Conservation (phyloP, 2,113 vertebrate genomes). For the Limanda limanda region DNA sequence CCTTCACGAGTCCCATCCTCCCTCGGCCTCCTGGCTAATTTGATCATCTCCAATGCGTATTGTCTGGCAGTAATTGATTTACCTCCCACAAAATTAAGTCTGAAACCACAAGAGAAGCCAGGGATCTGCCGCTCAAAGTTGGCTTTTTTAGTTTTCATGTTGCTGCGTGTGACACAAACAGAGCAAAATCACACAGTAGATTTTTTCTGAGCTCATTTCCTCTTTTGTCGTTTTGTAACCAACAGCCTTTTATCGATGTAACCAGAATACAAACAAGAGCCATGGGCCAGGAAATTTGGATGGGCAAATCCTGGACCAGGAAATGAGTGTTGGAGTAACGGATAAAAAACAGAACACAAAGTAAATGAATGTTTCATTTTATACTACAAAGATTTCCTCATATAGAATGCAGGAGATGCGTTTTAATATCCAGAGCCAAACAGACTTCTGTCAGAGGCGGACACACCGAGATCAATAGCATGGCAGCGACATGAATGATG, state of each 20-base stretch:
- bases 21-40: slow-evolving; percentile 51
- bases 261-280: slow-evolving; percentile 26
- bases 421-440: slow-evolving; percentile 45
- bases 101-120: slow-evolving; percentile 52
- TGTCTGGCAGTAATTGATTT: slow-evolving; percentile 69
- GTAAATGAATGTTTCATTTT: slow-evolving; percentile 56
- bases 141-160: not conserved
- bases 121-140: slow-evolving; percentile 40
- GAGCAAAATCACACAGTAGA: slow-evolving; percentile 3
- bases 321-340: slow-evolving; percentile 40
- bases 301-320: slow-evolving; percentile 26
- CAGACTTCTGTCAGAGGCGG: slow-evolving; percentile 14
- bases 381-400: slow-evolving; percentile 26
- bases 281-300: slow-evolving; percentile 37
- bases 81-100: slow-evolving; percentile 54
- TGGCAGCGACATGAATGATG: slow-evolving; percentile 26
- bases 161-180: slow-evolving; percentile 4
- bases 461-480: slow-evolving; percentile 46
- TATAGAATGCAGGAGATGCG: not conserved
- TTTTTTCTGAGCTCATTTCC: slow-evolving; percentile 46
- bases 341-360: slow-evolving; percentile 30
- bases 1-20: slow-evolving; percentile 42
- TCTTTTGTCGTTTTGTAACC: slow-evolving; percentile 32
- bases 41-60: slow-evolving; percentile 58
- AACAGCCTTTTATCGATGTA: slow-evolving; percentile 16